phyloP scores from a whole-genome alignment of 2,113 vertebrate genomes.

The Thalassarche chlororhynchos region DNA sequence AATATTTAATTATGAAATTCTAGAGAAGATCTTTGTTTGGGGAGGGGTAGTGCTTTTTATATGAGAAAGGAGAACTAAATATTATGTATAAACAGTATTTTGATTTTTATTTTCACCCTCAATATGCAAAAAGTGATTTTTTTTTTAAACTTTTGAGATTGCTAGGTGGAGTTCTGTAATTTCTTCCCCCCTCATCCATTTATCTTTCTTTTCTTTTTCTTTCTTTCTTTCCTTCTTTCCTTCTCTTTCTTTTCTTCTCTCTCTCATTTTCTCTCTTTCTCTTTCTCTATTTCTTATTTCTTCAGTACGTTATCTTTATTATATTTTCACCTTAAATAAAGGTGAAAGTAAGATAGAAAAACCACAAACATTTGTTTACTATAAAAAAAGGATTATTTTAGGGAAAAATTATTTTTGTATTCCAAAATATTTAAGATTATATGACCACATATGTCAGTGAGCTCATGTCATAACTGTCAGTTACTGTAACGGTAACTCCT shows the following conservation, averaged over 20 bases:
- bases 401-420: neutral
- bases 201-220: neutral
- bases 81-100: neutral
- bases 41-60: accelerated
- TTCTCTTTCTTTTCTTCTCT: too few species aligned
- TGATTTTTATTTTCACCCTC: neutral
- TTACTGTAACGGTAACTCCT: neutral
- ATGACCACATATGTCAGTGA: neutral
- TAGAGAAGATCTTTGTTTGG: neutral
- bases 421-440: neutral
- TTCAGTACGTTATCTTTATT: neutral
- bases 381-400: neutral
- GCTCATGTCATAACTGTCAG: neutral
- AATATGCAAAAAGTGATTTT: neutral
- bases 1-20: neutral
- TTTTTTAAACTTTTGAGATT: neutral
- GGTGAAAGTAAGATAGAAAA: neutral
- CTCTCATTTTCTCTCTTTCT: neutral
- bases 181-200: accelerated
- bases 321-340: neutral
- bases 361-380: neutral
- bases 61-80: neutral
- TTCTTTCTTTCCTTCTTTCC: too few species aligned
- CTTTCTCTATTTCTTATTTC: neutral
- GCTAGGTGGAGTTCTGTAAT: neutral